Base-by-base conservation (phyloP, 1,140 invertebrate species). In the Musca vetustissima region DNA sequence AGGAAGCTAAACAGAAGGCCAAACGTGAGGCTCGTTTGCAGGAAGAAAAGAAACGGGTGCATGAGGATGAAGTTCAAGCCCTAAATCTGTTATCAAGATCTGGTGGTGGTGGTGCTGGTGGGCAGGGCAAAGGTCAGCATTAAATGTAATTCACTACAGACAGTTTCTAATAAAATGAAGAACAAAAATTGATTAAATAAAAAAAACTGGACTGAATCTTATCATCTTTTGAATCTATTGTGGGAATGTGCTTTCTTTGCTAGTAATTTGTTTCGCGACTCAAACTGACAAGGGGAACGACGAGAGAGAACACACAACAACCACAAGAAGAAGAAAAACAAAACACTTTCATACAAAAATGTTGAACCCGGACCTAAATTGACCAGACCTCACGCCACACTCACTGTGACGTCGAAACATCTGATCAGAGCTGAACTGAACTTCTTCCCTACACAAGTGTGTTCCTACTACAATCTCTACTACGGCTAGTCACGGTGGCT, bases 1-100 rank as follows among this genome's bases (percentile, higher is more conserved):
- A 88, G 17, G 89, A 91, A 74, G 83, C 84, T 4, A 86, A 87
- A 75, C 86, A 89, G 74, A 90, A 90, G 79, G 85, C 84, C 4
- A 84, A 88, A 36, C 85, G 87, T 67, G 91, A 92, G 79, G 89
- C 86, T 2, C 89, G 90, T 81, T 70, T 90, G 32, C 89, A 88
- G 84, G 72, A 89, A 92, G 74, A 92, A 89, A 81, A 14, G 8
- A 88, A 84, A 67, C 70, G 78, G 0, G 83, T 83, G 48, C 69
- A 78, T 1, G 85, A 85, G 28, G 86, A 76, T 25, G 80, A 82
- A 68, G 71, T 43, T 25, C 70, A 69, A 32, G 80, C 79, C 13
- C 25, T 82, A 66, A 78, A 70, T 1, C 76, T 75, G 64, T 69
- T 81, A 1, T 81, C 79, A 22, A 70, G 71, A 67, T 78, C 78